phyloP scores from a whole-genome alignment of 2,888 invertebrate genomes.

The Drepana falcataria region DNA sequence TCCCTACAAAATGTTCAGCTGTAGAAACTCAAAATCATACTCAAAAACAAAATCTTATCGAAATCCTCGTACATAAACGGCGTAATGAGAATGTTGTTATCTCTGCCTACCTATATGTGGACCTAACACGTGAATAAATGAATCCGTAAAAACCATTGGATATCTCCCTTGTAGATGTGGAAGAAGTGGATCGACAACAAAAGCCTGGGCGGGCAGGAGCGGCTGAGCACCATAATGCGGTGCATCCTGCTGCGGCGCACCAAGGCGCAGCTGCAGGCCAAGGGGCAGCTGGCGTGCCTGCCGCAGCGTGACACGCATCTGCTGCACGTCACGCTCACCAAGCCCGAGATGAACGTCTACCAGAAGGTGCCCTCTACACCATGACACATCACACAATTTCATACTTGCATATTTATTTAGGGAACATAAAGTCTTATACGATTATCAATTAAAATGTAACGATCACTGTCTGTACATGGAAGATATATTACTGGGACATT shows the following conservation, averaged over 20 bases:
- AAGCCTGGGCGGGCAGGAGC: conserved; percentile 85
- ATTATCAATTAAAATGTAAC: background rate
- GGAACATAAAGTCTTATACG: background rate
- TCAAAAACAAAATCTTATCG: too few relatives aligned
- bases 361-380: conserved; percentile 42
- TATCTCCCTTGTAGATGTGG: conserved; percentile 83
- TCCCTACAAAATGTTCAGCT: too few relatives aligned
- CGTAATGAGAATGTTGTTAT: too few relatives aligned
- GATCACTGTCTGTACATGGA: too few relatives aligned
- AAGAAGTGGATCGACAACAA: conserved; percentile 95
- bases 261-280: conserved; percentile 85
- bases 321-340: conserved; percentile 80
- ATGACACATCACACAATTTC: too few relatives aligned
- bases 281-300: conserved; percentile 80
- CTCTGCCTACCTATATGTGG: too few relatives aligned
- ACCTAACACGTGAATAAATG: too few relatives aligned
- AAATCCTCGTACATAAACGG: too few relatives aligned
- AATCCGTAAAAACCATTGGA: too few relatives aligned
- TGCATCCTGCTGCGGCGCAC: conserved; percentile 92
- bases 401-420: background rate
- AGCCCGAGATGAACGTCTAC: conserved; percentile 87
- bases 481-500: too few relatives aligned
- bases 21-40: too few relatives aligned
- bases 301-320: conserved; percentile 80
- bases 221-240: conserved; percentile 91